Evolutionary conservation across 2,888 invertebrate genomes (phyloP).

Genomic region (Ectobius pallidus): DNA sequence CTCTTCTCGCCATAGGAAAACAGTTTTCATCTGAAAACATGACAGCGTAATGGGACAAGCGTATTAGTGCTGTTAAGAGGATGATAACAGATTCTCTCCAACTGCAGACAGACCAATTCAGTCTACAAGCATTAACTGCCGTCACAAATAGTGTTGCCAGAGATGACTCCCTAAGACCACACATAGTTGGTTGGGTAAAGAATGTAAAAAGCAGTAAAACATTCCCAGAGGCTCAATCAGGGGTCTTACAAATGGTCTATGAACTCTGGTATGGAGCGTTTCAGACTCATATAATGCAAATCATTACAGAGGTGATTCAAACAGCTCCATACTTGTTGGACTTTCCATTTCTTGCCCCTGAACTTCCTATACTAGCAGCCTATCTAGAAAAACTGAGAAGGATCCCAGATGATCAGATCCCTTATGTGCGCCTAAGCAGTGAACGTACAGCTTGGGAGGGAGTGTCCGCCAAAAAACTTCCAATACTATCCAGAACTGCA

Average conservation of each 20-base stretch:
- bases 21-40: too few relatives aligned
- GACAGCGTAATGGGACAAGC: too few relatives aligned
- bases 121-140: too few relatives aligned
- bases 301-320: neutral
- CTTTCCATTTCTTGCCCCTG: neutral
- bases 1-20: too few relatives aligned
- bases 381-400: neutral
- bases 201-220: neutral
- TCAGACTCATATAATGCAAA: neutral
- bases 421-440: neutral
- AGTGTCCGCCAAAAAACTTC: neutral
- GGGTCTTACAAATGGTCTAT: neutral
- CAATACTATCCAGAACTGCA: neutral
- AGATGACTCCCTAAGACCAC: neutral
- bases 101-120: too few relatives aligned
- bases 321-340: neutral
- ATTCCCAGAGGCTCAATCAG: neutral
- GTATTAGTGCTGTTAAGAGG: too few relatives aligned
- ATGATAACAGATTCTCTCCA: too few relatives aligned
- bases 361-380: neutral
- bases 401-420: neutral
- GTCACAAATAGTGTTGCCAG: too few relatives aligned
- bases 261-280: neutral
- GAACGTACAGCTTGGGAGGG: neutral
- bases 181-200: neutral